Evolutionary conservation across 2,888 invertebrate genomes (phyloP).

Genomic region (Lepeophtheirus nordmannii): DNA sequence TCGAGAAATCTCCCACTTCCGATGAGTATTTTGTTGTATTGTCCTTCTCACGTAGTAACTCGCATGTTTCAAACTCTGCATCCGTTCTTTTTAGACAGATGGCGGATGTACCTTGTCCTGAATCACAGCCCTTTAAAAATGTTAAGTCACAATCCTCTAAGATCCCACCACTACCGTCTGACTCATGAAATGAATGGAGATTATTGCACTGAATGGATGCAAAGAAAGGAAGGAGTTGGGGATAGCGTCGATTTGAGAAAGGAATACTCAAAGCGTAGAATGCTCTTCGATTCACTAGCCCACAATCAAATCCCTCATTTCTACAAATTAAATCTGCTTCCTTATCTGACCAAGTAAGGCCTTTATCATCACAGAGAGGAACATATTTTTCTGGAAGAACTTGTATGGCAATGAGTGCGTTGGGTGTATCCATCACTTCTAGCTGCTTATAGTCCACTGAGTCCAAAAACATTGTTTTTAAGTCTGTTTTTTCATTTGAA

Average conservation of each 20-base stretch:
- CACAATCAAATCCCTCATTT: conserved; percentile 14
- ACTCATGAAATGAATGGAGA: neutral
- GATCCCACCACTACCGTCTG: neutral
- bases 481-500: neutral
- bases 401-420: neutral
- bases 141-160: neutral
- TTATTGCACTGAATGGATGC: neutral
- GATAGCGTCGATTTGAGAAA: neutral
- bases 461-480: conserved; percentile 7
- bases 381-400: neutral
- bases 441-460: conserved; percentile 3
- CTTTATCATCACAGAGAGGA: neutral
- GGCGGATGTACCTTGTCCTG: neutral
- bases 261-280: conserved; percentile 1
- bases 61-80: conserved; percentile 8
- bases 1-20: neutral
- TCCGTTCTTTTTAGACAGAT: neutral
- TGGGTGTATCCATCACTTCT: neutral
- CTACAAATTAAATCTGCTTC: conserved; percentile 3
- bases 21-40: neutral
- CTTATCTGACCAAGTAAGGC: conserved; percentile 6
- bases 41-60: neutral
- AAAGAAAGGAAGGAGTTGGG: conserved; percentile 1
- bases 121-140: neutral
- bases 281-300: conserved; percentile 5